A percentile compares a stretch with the other conserved stretches of the same genome.
These are phyloP conservation scores for Gadus chalcogrammus DNA, from an alignment of 2,113 vertebrate genomes.

Conservation along the genomic window DNA sequence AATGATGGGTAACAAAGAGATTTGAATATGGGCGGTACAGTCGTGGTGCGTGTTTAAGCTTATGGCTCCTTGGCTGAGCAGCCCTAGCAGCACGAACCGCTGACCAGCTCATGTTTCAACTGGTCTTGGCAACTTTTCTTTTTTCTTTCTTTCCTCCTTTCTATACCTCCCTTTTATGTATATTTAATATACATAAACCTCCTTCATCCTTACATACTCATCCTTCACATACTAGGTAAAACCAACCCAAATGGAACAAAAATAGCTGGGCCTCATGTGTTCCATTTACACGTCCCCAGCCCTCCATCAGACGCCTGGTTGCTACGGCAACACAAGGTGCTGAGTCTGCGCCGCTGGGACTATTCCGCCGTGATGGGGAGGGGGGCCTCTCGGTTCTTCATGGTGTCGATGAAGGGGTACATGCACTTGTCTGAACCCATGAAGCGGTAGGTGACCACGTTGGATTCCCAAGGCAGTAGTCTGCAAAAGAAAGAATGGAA, in stretches of 20 bases:
- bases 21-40: slow-evolving; percentile 14
- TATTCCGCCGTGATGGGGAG: slow-evolving; percentile 16
- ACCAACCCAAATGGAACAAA: too few species aligned
- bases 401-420: slow-evolving; percentile 58
- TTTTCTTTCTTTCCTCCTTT: too few species aligned
- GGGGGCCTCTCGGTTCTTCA: slow-evolving; percentile 25
- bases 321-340: not conserved
- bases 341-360: not conserved
- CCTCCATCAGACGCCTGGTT: too few species aligned
- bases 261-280: too few species aligned
- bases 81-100: slow-evolving; percentile 15
- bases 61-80: slow-evolving; percentile 55
- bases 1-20: not conserved
- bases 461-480: slow-evolving; percentile 66
- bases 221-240: too few species aligned
- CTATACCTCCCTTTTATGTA: too few species aligned
- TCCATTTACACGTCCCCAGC: too few species aligned
- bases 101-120: slow-evolving; percentile 8
- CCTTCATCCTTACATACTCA: too few species aligned
- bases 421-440: slow-evolving; percentile 67
- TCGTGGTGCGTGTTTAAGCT: not conserved
- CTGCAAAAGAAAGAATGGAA: too few species aligned
- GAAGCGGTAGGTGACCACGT: slow-evolving; percentile 55
- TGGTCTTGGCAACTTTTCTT: too few species aligned
- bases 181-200: too few species aligned